Percentiles rank a stretch among this genome's conserved stretches.
Evolutionary conservation across 2,797 vertebrate genomes (phyloP).

Genomic region (Myotis myotis): DNA sequence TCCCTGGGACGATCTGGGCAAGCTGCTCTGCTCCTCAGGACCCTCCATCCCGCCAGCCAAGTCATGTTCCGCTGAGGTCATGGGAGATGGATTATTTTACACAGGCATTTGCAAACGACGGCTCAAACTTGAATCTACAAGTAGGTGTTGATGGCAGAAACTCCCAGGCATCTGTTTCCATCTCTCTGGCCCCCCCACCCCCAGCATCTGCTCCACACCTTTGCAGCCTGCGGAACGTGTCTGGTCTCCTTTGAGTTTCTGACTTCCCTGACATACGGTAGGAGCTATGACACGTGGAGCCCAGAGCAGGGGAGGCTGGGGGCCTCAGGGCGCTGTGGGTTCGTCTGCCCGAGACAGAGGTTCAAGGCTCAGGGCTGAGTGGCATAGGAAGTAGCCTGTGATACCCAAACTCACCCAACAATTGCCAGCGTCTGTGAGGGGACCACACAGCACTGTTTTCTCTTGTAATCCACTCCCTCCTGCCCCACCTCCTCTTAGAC

Average conservation of each 20-base stretch:
- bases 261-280: neutral
- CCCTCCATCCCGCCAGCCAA: conserved; percentile 33
- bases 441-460: conserved; percentile 67
- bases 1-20: neutral
- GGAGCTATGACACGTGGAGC: neutral
- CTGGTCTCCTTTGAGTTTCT: neutral
- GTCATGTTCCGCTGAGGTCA: conserved; percentile 11
- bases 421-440: neutral
- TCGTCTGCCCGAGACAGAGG: neutral
- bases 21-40: conserved; percentile 22
- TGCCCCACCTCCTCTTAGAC: neutral
- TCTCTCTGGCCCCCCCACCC: neutral
- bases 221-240: neutral
- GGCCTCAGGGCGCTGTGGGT: neutral
- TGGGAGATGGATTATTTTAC: conserved; percentile 51
- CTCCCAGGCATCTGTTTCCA: conserved; percentile 3
- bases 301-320: neutral
- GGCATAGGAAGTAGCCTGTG: neutral
- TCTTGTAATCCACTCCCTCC: neutral
- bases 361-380: neutral
- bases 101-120: conserved; percentile 54
- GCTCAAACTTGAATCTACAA: conserved; percentile 38
- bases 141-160: conserved; percentile 55
- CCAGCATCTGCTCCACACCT: conserved; percentile 46
- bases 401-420: neutral